phyloP scores from a whole-genome alignment of 2,113 vertebrate genomes.

The Thomomys bottae region DNA sequence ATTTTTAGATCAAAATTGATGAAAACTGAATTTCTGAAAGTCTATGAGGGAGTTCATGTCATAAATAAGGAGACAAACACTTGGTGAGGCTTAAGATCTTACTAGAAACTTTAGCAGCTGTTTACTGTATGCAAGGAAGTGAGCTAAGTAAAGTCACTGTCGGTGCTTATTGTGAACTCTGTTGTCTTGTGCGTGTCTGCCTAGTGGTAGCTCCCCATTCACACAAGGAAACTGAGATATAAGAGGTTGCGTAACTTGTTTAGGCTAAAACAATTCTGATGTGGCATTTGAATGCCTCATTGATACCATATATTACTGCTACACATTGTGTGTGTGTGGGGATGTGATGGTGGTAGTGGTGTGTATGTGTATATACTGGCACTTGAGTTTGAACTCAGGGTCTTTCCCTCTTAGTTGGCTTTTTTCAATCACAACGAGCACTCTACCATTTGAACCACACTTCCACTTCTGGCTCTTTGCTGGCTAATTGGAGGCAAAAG shows the following conservation, averaged over 20 bases:
- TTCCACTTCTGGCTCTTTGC: no score
- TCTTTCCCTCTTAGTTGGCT: no score
- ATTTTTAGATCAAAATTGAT: neutral
- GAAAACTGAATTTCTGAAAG: neutral
- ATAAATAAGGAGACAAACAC: neutral
- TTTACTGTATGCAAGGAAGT: neutral
- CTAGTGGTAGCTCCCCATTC: neutral
- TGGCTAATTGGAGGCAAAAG: no score
- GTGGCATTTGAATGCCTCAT: no score
- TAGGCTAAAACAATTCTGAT: no score
- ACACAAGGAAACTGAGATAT: neutral
- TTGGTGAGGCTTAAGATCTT: neutral
- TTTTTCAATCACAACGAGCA: no score
- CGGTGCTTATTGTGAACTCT: neutral
- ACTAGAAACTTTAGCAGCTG: neutral
- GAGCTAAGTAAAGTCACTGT: neutral
- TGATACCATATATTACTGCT: no score
- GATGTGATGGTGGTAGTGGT: no score
- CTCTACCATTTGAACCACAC: no score
- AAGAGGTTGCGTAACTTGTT: neutral
- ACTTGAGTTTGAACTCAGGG: no score
- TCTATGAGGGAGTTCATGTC: neutral
- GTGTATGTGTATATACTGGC: no score
- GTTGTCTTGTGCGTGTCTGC: neutral
- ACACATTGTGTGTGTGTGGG: no score